phyloP scores from a whole-genome alignment of 2,797 vertebrate genomes.

The Pseudochirops corinnae region DNA sequence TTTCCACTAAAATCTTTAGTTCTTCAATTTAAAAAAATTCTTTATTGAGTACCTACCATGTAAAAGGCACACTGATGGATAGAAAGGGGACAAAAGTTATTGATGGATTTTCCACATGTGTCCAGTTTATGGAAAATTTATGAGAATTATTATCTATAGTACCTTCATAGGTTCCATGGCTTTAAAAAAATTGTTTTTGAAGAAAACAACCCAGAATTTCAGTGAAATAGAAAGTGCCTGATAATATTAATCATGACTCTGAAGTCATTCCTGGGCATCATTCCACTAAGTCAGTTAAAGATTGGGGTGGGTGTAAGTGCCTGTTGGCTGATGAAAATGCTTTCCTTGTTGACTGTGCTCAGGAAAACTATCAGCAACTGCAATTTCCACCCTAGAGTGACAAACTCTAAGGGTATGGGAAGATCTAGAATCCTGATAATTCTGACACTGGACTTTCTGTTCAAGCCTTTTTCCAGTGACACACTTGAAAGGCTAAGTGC shows the following conservation, averaged over 20 bases:
- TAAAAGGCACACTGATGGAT: neutral
- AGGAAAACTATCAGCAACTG: neutral
- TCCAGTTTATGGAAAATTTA: neutral
- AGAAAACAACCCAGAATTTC: conserved; percentile 12
- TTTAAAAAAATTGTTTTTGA: conserved; percentile 9
- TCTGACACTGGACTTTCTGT: neutral
- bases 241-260: neutral
- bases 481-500: conserved; percentile 33
- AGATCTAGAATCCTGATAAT: conserved; percentile 2
- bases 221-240: conserved; percentile 1
- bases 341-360: neutral
- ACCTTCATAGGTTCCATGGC: neutral
- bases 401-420: conserved; percentile 13
- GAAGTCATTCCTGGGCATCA: neutral
- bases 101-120: neutral
- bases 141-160: neutral
- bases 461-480: conserved; percentile 7
- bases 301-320: neutral
- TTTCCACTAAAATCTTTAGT: neutral
- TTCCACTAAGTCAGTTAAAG: neutral
- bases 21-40: neutral
- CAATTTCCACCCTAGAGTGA: neutral
- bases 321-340: neutral
- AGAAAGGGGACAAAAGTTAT: neutral
- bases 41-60: neutral